Conservation (phyloP, 2,888 invertebrate genomes). For the Dorcus parallelipipedus region DNA sequence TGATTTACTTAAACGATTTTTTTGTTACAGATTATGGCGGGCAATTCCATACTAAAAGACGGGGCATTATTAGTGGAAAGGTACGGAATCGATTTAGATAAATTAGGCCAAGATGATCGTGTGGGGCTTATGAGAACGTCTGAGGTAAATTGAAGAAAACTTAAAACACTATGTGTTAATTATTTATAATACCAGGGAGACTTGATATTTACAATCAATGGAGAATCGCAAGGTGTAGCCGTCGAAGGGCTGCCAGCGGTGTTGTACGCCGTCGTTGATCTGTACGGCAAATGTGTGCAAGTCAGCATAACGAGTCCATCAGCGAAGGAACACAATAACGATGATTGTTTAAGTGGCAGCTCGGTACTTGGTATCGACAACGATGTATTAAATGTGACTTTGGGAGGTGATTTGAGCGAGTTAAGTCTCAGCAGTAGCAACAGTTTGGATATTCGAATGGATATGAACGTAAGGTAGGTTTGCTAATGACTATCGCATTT, state of each 20-base stretch:
- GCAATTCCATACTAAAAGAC: slow-evolving; percentile 80
- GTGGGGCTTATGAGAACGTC: slow-evolving; percentile 81
- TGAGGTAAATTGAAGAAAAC: slow-evolving; percentile 52
- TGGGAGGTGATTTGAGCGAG: slow-evolving; percentile 48
- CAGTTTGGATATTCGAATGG: slow-evolving; percentile 49
- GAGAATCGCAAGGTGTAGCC: slow-evolving; percentile 83
- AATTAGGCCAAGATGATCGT: slow-evolving; percentile 75
- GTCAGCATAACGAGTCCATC: slow-evolving; percentile 58
- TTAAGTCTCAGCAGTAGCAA: slow-evolving; percentile 48
- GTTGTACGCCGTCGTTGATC: slow-evolving; percentile 74
- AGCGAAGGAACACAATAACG: slow-evolving; percentile 48
- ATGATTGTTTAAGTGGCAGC: slow-evolving; percentile 49
- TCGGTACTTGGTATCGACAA: slow-evolving; percentile 49
- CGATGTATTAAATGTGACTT: slow-evolving; percentile 47
- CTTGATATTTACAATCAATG: slow-evolving; percentile 85
- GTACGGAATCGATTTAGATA: slow-evolving; percentile 82
- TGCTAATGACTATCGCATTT: neutral
- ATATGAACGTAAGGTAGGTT: slow-evolving; percentile 46
- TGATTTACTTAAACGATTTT: too few species aligned
- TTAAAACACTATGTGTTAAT: neutral
- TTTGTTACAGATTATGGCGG: slow-evolving; percentile 71
- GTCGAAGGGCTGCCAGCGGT: slow-evolving; percentile 71
- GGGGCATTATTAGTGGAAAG: slow-evolving; percentile 77
- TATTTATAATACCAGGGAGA: slow-evolving; percentile 60
- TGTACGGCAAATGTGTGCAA: slow-evolving; percentile 82